Conservation (phyloP, 2,113 vertebrate genomes). For the Rhombomys opimus region DNA sequence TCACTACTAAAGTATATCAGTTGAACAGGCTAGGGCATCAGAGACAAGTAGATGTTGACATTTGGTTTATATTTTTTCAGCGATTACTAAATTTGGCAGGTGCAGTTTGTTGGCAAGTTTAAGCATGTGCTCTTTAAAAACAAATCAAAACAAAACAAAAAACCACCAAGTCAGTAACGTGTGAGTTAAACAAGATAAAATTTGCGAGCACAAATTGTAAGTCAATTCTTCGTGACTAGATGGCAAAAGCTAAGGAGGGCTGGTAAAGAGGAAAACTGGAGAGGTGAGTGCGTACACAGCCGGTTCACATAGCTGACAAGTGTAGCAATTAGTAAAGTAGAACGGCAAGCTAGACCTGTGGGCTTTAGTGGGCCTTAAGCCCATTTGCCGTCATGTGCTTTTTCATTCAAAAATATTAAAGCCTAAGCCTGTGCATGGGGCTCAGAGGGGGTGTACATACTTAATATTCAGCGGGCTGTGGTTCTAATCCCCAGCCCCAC, state of each 20-base stretch:
- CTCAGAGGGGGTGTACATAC: neutral
- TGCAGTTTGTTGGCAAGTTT: neutral
- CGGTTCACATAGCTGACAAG: neutral
- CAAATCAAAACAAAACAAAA: neutral
- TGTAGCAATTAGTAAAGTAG: neutral
- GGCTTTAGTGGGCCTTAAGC: too few relatives aligned
- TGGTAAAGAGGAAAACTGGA: neutral
- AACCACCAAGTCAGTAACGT: neutral
- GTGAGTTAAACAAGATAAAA: neutral
- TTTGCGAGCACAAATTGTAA: neutral
- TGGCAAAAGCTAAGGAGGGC: neutral
- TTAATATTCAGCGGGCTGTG: too few relatives aligned
- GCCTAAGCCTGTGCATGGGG: neutral
- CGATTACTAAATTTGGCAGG: neutral
- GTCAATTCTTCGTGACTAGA: neutral
- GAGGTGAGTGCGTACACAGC: neutral
- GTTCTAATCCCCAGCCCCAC: neutral
- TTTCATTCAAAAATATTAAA: conserved; percentile 13
- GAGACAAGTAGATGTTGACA: neutral
- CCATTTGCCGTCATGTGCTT: neutral
- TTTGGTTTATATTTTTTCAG: neutral
- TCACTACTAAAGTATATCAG: neutral
- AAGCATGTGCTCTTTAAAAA: neutral
- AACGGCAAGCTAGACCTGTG: too few relatives aligned
- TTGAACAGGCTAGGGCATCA: neutral